Conservation (phyloP, 1,140 invertebrate genomes). For the Philopotamus ludificatus region DNA sequence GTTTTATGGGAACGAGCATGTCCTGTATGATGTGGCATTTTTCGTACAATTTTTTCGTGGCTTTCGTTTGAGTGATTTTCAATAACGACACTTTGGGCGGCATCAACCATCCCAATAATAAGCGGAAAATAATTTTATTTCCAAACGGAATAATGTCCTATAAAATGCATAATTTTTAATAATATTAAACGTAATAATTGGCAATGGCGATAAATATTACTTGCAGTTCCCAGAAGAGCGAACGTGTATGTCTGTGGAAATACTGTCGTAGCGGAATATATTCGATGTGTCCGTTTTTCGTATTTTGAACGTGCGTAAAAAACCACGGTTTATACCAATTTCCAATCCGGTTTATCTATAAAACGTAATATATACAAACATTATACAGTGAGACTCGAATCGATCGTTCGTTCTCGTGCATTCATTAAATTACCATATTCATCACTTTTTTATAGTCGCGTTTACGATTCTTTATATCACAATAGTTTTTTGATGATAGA, state of each 20-base stretch:
- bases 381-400: no score
- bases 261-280: constrained; percentile 80
- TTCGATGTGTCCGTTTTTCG: constrained; percentile 56
- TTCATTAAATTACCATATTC: no score
- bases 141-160: constrained; percentile 85
- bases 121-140: constrained; percentile 74
- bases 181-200: background rate
- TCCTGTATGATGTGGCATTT: constrained; percentile 81
- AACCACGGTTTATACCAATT: constrained; percentile 84
- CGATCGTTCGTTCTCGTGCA: no score
- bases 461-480: no score
- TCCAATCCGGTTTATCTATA: constrained; percentile 67
- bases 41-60: constrained; percentile 74
- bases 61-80: constrained; percentile 77
- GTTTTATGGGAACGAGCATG: constrained; percentile 73
- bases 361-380: constrained; percentile 22
- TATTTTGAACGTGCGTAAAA: constrained; percentile 71
- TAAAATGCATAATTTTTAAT: constrained; percentile 28
- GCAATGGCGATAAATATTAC: constrained; percentile 48
- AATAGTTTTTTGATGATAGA: no score
- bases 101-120: constrained; percentile 75
- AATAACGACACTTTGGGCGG: constrained; percentile 81
- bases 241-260: constrained; percentile 77
- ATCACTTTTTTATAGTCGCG: no score
- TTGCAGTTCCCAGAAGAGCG: constrained; percentile 82